Conservation (phyloP, 2,888 invertebrate genomes). For the Ectemnius continuus region DNA sequence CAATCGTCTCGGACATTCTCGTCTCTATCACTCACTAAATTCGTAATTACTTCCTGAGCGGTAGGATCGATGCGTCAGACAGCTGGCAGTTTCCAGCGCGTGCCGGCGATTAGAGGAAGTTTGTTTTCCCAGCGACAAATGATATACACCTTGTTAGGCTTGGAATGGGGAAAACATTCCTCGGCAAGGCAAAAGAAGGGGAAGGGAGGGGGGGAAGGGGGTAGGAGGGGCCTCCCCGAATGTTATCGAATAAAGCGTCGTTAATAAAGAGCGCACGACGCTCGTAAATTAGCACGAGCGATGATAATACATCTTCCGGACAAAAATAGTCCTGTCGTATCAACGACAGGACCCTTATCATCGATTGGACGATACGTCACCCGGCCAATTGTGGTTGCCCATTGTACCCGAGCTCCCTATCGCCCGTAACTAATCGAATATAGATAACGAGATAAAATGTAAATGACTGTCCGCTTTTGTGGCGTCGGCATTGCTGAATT, state of each 20-base stretch:
- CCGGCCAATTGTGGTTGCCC: not conserved
- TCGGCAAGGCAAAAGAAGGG: no score
- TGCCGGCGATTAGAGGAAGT: not conserved
- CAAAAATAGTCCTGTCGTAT: no score
- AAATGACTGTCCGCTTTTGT: no score
- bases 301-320: no score
- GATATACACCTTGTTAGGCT: not conserved
- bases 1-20: slow-evolving; percentile 2
- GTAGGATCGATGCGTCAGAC: slow-evolving; percentile 28
- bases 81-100: slow-evolving; percentile 20
- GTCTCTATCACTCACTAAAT: slow-evolving; percentile 5
- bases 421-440: not conserved
- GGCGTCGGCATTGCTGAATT: no score
- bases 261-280: slow-evolving; percentile 14
- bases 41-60: slow-evolving; percentile 14
- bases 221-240: no score
- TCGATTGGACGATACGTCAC: no score
- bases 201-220: no score
- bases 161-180: not conserved
- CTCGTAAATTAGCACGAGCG: slow-evolving; percentile 23
- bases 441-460: no score
- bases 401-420: not conserved
- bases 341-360: no score
- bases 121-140: slow-evolving; percentile 38
- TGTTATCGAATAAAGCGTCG: not conserved